Evolutionary conservation across 2,888 invertebrate species (phyloP), one percentile per base, ranked within the genome.

Genomic region (Pelosia muscerda): DNA sequence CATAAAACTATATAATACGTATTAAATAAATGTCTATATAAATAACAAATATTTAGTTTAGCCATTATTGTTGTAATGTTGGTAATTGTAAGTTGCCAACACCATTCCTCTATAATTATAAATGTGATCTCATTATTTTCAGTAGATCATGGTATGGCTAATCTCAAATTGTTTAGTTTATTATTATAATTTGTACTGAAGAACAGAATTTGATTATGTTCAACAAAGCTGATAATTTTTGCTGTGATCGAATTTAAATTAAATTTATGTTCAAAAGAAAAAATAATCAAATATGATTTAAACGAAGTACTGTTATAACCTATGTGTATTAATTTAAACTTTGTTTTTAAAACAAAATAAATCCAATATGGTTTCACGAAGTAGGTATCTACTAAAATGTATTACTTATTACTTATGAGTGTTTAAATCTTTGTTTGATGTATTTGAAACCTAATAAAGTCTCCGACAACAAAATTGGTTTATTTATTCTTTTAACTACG

Each of bases 191-290:
- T 54, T 76, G 68, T 55, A 68, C 60, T 72, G 75, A 72, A 71
- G 68, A 72, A 75, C 77, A 74, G 65, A 73, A 72, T 63, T 75
- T 71, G 22, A 71, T 70, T 70, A 77, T 63, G 71, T 79, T 79
- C 77, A 77, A 77, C 77, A 79, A 77, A 79, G 79, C 79, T 79
- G 78, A 79, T 68, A 28, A 63, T 72, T 28, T 57, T 79, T 69
- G 78, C 78, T 79, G 78, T 79, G 78, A 79, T 79, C 72, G 75
- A 79, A 64, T 75, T 72, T 69, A 66, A 78, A 60, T 66, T 72
- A 66, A 68, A 66, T 25, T 58, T 63, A 70, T 26, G 62, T 57
- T 71, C 60, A 69, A 23, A 69, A 58, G 55, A 58, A 66, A 57
- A 71, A 49, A n/a, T 49, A 49, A 49, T 75, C 72, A 65, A 69